A percentile compares a stretch with the other conserved stretches of the same genome.
These are phyloP conservation scores for Diaperis boleti DNA, from an alignment of 2,888 invertebrate species.

Conservation along the genomic window DNA sequence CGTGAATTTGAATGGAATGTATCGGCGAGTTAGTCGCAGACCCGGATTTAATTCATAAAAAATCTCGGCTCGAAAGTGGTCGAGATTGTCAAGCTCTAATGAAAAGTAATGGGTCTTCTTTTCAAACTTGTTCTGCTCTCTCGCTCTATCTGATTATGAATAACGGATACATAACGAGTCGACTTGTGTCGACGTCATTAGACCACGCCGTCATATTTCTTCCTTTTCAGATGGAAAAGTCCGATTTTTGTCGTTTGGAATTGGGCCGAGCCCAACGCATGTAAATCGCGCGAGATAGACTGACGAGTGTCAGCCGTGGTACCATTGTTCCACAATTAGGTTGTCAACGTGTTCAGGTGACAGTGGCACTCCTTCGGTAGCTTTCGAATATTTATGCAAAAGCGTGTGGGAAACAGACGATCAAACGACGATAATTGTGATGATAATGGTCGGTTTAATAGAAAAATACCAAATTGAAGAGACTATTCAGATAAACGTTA, in stretches of 20 bases:
- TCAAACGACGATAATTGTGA: too few species aligned
- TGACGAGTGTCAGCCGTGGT: constrained; percentile 46
- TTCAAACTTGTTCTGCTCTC: constrained; percentile 44
- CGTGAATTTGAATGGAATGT: constrained; percentile 22
- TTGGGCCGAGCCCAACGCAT: constrained; percentile 33
- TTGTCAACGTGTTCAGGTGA: constrained; percentile 45
- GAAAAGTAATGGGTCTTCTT: constrained; percentile 58
- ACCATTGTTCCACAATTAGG: constrained; percentile 50
- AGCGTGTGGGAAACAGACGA: constrained; percentile 32
- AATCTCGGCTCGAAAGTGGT: constrained; percentile 43
- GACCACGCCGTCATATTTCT: constrained; percentile 6
- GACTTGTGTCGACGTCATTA: constrained; percentile 40
- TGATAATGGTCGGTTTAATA: too few species aligned
- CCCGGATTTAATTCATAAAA: constrained; percentile 43
- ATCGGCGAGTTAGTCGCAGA: constrained; percentile 4
- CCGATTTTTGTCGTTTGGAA: constrained; percentile 8
- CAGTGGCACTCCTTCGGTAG: constrained; percentile 40
- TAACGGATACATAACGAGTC: constrained; percentile 43
- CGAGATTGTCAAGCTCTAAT: constrained; percentile 55
- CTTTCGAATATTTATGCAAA: constrained; percentile 39
- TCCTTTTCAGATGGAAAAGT: not conserved
- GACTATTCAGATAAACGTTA: too few species aligned
- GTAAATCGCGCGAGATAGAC: constrained; percentile 42
- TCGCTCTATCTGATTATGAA: constrained; percentile 46
- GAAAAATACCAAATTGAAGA: too few species aligned